These are phyloP conservation scores for Xenus cinereus DNA, from an alignment of 2,113 vertebrate species.

Conservation along the genomic window DNA sequence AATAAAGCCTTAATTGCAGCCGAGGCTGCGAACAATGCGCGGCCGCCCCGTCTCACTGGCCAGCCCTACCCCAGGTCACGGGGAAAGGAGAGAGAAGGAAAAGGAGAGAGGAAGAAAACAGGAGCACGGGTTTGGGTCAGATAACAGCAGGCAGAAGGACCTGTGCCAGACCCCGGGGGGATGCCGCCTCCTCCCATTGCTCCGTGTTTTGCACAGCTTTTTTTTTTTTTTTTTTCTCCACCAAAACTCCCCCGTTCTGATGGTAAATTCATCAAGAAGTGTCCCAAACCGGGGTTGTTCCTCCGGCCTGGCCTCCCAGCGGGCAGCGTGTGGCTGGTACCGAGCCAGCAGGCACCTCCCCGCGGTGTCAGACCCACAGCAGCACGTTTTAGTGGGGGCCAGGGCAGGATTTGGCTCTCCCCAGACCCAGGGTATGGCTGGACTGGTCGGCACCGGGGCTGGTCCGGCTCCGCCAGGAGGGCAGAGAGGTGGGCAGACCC, in stretches of 20 bases:
- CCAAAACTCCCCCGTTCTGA: neutral
- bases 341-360: rapidly evolving
- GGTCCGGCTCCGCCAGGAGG: rapidly evolving
- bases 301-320: neutral
- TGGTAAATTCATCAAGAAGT: neutral
- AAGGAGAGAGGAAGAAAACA: neutral
- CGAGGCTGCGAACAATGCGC: neutral
- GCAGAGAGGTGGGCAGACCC: neutral
- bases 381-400: rapidly evolving
- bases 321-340: neutral
- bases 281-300: rapidly evolving
- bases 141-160: neutral
- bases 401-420: neutral
- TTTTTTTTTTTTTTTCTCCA: neutral
- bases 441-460: rapidly evolving
- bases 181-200: neutral
- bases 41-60: rapidly evolving
- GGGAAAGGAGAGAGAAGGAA: neutral
- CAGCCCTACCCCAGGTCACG: neutral
- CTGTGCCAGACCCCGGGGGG: rapidly evolving
- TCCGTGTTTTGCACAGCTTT: rapidly evolving
- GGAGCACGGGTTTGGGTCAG: neutral
- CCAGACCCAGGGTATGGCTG: neutral
- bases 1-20: neutral
- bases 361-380: rapidly evolving